Conservation (phyloP, 2,113 vertebrate genomes). For the Tachuris rubrigastra region DNA sequence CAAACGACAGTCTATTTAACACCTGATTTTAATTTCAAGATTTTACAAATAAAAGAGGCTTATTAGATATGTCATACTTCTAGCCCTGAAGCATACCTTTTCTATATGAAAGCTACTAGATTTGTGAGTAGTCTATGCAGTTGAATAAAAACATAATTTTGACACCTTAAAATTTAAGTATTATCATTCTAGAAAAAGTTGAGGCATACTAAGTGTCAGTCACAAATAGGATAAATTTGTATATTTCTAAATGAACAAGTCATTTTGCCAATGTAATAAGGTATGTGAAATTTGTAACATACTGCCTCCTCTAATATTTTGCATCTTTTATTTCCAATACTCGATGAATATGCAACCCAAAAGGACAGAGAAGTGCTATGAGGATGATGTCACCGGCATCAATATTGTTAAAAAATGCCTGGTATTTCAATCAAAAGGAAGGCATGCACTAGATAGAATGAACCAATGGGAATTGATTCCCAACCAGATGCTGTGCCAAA, state of each 20-base stretch:
- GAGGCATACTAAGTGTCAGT: not conserved
- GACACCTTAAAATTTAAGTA: not conserved
- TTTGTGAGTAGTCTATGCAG: not conserved
- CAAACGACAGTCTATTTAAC: conserved; percentile 2
- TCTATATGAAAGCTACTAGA: not conserved
- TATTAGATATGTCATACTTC: not conserved
- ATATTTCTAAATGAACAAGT: conserved; percentile 62
- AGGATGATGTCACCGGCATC: conserved; percentile 42
- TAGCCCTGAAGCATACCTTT: not conserved
- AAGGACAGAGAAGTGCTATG: not conserved
- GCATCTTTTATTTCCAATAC: not conserved
- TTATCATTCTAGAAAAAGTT: not conserved
- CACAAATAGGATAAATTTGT: not conserved
- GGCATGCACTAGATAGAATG: conserved; percentile 54
- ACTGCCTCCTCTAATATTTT: not conserved
- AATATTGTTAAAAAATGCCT: conserved; percentile 42
- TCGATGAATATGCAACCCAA: not conserved
- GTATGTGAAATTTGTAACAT: not conserved
- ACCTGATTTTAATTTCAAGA: conserved; percentile 21
- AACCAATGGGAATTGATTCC: conserved; percentile 51
- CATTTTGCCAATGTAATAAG: conserved; percentile 50
- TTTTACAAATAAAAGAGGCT: conserved; percentile 30
- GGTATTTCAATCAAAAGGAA: conserved; percentile 67
- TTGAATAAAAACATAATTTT: not conserved
- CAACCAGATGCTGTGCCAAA: conserved; percentile 55